These are phyloP conservation scores for Aphodius sticticus DNA, from an alignment of 2,888 invertebrate genomes.

Conservation along the genomic window DNA sequence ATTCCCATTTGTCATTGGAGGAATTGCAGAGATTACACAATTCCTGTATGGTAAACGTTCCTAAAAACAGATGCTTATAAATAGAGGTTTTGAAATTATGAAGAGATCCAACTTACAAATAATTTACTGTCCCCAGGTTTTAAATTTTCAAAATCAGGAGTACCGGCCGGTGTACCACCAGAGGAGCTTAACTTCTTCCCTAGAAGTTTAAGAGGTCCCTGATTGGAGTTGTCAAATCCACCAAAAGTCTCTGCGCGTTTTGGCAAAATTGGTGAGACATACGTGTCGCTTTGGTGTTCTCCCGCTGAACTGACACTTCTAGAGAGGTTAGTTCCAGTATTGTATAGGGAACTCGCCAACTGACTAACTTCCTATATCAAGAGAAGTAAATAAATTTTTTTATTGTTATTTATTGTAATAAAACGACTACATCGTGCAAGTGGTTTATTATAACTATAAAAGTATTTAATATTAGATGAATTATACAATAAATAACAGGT, in stretches of 20 bases:
- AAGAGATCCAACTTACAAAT: conserved; percentile 52
- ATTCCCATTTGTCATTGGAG: conserved; percentile 59
- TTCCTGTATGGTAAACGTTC: conserved; percentile 63
- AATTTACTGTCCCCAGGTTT: conserved; percentile 58
- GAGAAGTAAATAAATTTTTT: conserved; percentile 22
- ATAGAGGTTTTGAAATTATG: neutral
- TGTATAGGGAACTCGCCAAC: conserved; percentile 76
- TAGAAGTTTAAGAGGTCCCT: conserved; percentile 53
- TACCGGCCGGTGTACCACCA: conserved; percentile 54
- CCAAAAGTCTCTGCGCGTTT: conserved; percentile 96
- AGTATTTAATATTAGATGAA: too few species aligned
- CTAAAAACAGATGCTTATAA: conserved; percentile 47
- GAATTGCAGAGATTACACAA: conserved; percentile 61
- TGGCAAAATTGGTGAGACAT: conserved; percentile 86
- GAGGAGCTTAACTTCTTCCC: conserved; percentile 56
- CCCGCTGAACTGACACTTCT: conserved; percentile 94
- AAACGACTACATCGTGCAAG: too few species aligned
- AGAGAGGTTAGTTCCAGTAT: conserved; percentile 80
- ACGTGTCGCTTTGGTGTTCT: conserved; percentile 87
- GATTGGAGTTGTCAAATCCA: conserved; percentile 79
- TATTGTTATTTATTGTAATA: neutral
- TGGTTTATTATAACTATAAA: too few species aligned
- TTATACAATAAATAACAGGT: too few species aligned
- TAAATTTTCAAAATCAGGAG: conserved; percentile 57
- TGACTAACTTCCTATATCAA: conserved; percentile 73